These are phyloP conservation scores for Patella pellucida DNA, from an alignment of 2,888 invertebrate genomes.

Conservation along the genomic window DNA sequence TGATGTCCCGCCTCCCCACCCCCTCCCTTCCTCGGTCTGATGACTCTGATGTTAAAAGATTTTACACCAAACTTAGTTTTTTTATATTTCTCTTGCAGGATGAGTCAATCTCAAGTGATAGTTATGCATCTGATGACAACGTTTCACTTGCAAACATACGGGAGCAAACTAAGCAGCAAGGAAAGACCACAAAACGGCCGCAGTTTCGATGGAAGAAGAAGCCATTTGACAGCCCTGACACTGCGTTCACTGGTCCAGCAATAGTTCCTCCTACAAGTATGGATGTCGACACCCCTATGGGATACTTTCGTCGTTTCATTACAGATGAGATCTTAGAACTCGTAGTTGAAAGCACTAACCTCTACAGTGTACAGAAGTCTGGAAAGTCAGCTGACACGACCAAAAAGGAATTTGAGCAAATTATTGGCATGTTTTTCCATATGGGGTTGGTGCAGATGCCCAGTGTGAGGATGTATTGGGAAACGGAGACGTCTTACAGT, in stretches of 20 bases:
- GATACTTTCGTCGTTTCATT: not conserved
- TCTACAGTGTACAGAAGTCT: constrained; percentile 20
- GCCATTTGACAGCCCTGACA: too few relatives aligned
- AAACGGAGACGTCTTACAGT: constrained; percentile 22
- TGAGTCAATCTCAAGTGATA: not conserved
- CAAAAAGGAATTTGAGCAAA: constrained; percentile 28
- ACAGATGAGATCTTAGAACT: not conserved
- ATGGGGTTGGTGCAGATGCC: constrained; percentile 34
- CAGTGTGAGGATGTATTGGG: constrained; percentile 27
- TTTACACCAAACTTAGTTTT: too few relatives aligned
- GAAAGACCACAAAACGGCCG: not conserved
- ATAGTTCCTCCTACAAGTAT: not conserved
- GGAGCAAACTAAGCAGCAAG: not conserved
- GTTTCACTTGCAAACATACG: not conserved
- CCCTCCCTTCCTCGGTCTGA: too few relatives aligned
- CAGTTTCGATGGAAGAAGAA: not conserved
- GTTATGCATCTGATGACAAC: not conserved
- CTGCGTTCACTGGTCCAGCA: not conserved
- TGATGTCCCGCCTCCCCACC: too few relatives aligned
- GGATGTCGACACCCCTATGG: not conserved
- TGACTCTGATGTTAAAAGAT: too few relatives aligned
- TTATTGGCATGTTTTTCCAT: constrained; percentile 22
- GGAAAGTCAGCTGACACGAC: constrained; percentile 21
- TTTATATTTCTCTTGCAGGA: not conserved
- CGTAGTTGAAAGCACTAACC: constrained; percentile 9